These are phyloP conservation scores for Bellardia bayeri DNA, from an alignment of 2,888 invertebrate genomes.

Conservation along the genomic window DNA sequence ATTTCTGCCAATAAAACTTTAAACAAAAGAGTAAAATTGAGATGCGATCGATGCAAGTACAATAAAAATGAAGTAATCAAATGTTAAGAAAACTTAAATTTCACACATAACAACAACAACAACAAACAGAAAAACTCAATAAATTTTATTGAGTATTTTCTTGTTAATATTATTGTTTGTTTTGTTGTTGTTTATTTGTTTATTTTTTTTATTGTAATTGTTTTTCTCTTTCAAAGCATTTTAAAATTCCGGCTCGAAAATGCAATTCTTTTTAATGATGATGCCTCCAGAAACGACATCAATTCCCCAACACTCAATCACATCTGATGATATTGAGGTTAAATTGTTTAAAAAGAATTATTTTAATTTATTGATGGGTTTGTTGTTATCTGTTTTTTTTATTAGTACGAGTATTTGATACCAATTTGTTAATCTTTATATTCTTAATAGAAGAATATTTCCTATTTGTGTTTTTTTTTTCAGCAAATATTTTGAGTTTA, in stretches of 20 bases:
- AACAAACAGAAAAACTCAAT: not conserved
- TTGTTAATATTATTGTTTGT: slow-evolving; percentile 21
- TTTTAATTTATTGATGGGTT: not conserved
- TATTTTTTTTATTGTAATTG: slow-evolving; percentile 3
- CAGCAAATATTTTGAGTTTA: not conserved
- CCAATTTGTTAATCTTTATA: not conserved
- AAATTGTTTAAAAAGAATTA: not conserved
- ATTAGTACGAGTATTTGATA: not conserved
- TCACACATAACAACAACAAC: not conserved
- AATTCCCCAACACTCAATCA: slow-evolving; percentile 13
- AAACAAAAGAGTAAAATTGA: not conserved
- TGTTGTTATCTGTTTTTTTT: not conserved
- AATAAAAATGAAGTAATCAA: slow-evolving; percentile 14
- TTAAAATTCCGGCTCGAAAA: not conserved
- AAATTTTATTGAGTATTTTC: slow-evolving; percentile 22
- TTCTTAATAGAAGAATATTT: not conserved
- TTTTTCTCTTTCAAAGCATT: not conserved
- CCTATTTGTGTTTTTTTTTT: no score
- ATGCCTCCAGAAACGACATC: not conserved
- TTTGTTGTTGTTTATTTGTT: not conserved
- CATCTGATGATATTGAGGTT: slow-evolving; percentile 9
- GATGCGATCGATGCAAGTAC: not conserved
- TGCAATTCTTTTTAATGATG: slow-evolving; percentile 14
- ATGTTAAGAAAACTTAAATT: not conserved
- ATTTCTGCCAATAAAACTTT: slow-evolving; percentile 24